Conservation (phyloP, 2,797 vertebrate species). For the Anabas testudineus region DNA sequence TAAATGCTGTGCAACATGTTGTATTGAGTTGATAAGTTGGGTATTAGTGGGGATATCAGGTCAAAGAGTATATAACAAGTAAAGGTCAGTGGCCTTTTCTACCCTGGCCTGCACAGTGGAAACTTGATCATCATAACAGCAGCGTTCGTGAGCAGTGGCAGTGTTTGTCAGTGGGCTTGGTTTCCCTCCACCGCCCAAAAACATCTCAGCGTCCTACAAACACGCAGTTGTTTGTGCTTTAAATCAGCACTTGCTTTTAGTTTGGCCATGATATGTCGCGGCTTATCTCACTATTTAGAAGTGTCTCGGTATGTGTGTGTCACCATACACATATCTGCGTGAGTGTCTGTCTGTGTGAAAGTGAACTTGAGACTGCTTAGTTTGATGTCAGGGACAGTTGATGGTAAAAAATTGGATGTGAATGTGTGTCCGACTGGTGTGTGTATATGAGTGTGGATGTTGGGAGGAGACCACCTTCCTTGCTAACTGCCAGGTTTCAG, state of each 20-base stretch:
- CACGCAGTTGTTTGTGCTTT: slow-evolving; percentile 67
- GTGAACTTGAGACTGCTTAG: slow-evolving; percentile 50
- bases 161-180: slow-evolving; percentile 78
- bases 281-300: slow-evolving; percentile 55
- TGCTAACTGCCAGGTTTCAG: slow-evolving; percentile 17
- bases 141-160: slow-evolving; percentile 63
- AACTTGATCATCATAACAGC: slow-evolving; percentile 41
- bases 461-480: slow-evolving; percentile 18
- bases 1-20: too few relatives aligned
- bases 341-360: slow-evolving; percentile 12
- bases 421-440: slow-evolving; percentile 1
- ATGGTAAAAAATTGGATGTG: slow-evolving; percentile 27
- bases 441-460: not conserved
- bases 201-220: slow-evolving; percentile 73
- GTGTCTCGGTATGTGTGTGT: slow-evolving; percentile 54
- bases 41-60: not conserved
- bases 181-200: slow-evolving; percentile 72
- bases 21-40: too few relatives aligned
- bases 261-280: slow-evolving; percentile 30
- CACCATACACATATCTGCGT: not conserved
- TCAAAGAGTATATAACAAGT: not conserved
- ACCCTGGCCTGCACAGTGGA: not conserved
- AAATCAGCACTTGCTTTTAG: slow-evolving; percentile 51
- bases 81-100: slow-evolving; percentile 2
- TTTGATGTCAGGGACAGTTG: slow-evolving; percentile 30